These are phyloP conservation scores for Ursus arctos DNA, from an alignment of 2,113 vertebrate species.

Conservation along the genomic window DNA sequence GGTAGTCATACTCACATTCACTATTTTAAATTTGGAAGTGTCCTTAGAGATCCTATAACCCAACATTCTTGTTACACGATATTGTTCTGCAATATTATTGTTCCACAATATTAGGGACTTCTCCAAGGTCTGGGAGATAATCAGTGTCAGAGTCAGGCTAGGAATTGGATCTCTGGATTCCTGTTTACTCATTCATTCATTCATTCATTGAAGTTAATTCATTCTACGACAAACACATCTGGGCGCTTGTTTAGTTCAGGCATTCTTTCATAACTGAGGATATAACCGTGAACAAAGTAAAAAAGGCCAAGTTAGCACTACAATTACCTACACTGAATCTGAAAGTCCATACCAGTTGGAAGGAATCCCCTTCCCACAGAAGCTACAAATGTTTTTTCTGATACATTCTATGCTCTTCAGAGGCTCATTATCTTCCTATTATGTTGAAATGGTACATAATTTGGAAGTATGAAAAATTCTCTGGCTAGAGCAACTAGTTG, in stretches of 20 bases:
- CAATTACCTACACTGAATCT: neutral
- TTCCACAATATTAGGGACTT: neutral
- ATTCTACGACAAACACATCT: neutral
- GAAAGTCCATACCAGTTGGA: neutral
- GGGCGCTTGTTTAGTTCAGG: neutral
- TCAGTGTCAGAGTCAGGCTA: neutral
- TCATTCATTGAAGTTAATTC: neutral
- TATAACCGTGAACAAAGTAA: neutral
- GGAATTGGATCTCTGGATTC: neutral
- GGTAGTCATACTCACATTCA: neutral
- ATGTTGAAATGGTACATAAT: conserved; percentile 42
- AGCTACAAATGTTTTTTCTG: conserved; percentile 28
- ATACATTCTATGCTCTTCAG: neutral
- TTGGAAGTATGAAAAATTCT: conserved; percentile 57
- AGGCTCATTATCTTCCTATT: conserved; percentile 41
- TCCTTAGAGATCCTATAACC: neutral
- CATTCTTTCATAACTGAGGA: neutral
- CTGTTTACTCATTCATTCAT: neutral
- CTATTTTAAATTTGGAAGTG: neutral
- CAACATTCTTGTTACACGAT: neutral
- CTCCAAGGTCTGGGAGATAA: neutral
- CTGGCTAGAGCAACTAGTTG: conserved; percentile 37
- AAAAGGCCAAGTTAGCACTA: neutral
- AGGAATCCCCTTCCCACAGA: neutral
- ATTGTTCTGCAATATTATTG: neutral